phyloP scores from a whole-genome alignment of 1,140 invertebrate genomes.

The Ganaspis sp. region DNA sequence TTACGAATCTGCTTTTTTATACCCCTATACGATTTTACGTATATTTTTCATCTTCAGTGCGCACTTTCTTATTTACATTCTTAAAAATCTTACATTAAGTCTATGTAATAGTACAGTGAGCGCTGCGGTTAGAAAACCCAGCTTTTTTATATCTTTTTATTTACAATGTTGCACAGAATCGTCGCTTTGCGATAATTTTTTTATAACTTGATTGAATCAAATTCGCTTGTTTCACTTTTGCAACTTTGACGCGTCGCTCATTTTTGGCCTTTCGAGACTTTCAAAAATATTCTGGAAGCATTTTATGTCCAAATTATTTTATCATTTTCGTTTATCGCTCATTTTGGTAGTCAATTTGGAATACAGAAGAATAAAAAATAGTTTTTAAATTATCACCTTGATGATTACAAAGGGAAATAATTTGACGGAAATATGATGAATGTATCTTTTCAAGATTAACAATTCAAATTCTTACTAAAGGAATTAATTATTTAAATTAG shows the following conservation, averaged over 20 bases:
- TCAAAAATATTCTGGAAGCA: background rate
- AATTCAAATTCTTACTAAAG: too few relatives aligned
- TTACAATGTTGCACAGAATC: constrained; percentile 12
- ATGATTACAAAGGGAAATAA: too few relatives aligned
- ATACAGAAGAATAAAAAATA: too few relatives aligned
- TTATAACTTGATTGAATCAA: constrained; percentile 15
- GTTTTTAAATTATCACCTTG: too few relatives aligned
- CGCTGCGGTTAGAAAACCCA: background rate
- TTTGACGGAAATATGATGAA: too few relatives aligned
- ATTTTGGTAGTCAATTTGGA: too few relatives aligned
- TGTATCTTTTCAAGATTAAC: too few relatives aligned
- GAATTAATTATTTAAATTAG: too few relatives aligned
- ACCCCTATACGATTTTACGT: constrained; percentile 34
- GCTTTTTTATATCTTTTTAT: constrained; percentile 7
- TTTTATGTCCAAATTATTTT: background rate
- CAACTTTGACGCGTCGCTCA: background rate
- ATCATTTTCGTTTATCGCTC: too few relatives aligned
- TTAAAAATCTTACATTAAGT: constrained; percentile 6
- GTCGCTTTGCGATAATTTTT: constrained; percentile 9
- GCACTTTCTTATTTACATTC: constrained; percentile 22
- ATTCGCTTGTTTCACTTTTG: background rate
- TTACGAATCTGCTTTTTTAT: background rate
- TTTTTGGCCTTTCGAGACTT: constrained; percentile 8
- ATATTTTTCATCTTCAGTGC: constrained; percentile 16
- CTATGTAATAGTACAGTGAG: constrained; percentile 2